Percentiles rank a stretch among this genome's conserved stretches.
Evolutionary conservation across 2,113 vertebrate genomes (phyloP).

Genomic region (Rallus limicola): DNA sequence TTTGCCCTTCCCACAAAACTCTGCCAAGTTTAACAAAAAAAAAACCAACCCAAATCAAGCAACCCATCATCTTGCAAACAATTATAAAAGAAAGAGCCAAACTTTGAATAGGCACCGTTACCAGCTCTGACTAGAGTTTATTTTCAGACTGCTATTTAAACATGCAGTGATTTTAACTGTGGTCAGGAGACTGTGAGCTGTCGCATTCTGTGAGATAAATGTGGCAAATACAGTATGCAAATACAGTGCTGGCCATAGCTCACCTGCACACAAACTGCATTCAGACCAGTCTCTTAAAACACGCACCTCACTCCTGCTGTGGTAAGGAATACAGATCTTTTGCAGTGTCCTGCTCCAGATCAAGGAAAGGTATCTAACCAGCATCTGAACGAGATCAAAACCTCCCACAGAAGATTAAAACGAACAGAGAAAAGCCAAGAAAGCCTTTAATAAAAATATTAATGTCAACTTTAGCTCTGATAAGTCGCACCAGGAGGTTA

Average conservation of each 20-base stretch:
- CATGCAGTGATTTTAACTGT: not conserved
- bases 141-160: not conserved
- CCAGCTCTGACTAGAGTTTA: not conserved
- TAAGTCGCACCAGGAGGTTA: not conserved
- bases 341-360: not conserved
- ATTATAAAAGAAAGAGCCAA: not conserved
- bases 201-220: not conserved
- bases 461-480: not conserved
- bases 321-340: not conserved
- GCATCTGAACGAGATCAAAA: not conserved
- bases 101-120: not conserved
- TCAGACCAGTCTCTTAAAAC: not conserved
- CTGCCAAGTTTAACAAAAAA: not conserved
- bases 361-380: not conserved
- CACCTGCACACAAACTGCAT: not conserved
- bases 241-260: not conserved
- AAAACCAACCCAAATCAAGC: no score
- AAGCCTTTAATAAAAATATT: not conserved
- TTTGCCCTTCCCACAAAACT: not conserved
- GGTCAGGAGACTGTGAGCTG: not conserved
- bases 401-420: not conserved
- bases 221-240: not conserved
- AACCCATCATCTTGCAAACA: not conserved
- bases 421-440: not conserved
- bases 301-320: accelerated